Evolutionary conservation across 2,888 invertebrate genomes (phyloP).

Genomic region (Coremacera marginata): DNA sequence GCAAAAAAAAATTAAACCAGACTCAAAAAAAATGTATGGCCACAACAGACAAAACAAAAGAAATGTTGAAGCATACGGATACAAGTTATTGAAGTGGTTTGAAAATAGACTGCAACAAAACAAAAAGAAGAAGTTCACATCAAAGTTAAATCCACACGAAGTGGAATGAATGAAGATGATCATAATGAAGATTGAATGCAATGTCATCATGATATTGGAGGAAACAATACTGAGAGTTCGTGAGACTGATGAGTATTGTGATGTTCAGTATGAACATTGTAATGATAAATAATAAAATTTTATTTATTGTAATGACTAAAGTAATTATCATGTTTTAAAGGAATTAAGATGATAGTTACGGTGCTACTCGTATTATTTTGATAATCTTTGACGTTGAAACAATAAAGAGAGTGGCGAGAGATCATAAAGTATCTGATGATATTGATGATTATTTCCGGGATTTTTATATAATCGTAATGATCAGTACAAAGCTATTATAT

Average conservation of each 20-base stretch:
- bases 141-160: neutral
- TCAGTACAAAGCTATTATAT: no score
- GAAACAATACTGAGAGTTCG: no score
- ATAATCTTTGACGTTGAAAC: neutral
- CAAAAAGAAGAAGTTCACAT: neutral
- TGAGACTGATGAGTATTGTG: no score
- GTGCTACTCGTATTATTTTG: no score
- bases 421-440: neutral
- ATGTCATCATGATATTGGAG: neutral
- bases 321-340: no score
- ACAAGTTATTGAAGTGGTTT: neutral
- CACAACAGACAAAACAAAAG: neutral
- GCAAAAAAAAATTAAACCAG: neutral
- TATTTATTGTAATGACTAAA: no score
- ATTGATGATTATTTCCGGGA: neutral
- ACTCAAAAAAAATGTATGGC: neutral
- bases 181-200: neutral
- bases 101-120: neutral
- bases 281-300: no score
- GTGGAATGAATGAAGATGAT: constrained; percentile 2
- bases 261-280: no score
- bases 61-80: neutral
- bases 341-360: no score
- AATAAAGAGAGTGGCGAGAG: no score
- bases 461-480: no score